These are phyloP conservation scores for Heterotis niloticus DNA, from an alignment of 2,113 vertebrate genomes.

Conservation along the genomic window DNA sequence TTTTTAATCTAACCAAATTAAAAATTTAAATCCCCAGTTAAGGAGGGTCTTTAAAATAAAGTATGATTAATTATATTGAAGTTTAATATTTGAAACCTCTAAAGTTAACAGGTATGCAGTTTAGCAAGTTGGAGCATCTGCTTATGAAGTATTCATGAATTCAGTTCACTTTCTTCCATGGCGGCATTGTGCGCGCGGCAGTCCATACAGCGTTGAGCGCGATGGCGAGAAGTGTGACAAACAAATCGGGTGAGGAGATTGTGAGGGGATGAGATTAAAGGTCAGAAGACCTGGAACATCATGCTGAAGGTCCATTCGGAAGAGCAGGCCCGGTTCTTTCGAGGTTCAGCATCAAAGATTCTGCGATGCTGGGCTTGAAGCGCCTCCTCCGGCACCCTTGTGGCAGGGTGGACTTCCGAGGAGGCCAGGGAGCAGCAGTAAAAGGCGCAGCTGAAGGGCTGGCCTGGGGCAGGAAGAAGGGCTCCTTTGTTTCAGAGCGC, in stretches of 20 bases:
- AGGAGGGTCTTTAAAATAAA: constrained; percentile 14
- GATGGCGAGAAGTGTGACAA: background rate
- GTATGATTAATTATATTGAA: constrained; percentile 3
- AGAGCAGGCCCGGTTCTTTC: background rate
- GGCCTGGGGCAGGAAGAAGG: constrained; percentile 45
- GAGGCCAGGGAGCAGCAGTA: constrained; percentile 28
- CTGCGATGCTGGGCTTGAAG: constrained; percentile 30
- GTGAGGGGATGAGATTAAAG: background rate
- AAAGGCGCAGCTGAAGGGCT: constrained; percentile 45
- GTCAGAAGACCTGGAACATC: background rate
- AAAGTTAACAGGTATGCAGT: background rate
- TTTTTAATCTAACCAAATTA: constrained; percentile 8
- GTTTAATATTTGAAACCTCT: background rate
- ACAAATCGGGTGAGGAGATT: background rate
- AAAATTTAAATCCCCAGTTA: background rate
- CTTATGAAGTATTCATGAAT: background rate
- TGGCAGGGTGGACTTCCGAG: constrained; percentile 37
- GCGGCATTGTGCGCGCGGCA: background rate
- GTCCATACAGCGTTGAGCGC: background rate
- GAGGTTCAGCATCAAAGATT: background rate
- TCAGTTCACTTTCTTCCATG: background rate
- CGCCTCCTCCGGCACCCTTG: constrained; percentile 26
- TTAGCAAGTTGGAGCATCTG: background rate
- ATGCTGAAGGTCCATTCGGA: background rate
- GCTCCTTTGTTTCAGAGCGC: constrained; percentile 52